A percentile compares a stretch with the other conserved stretches of the same genome.
These are phyloP conservation scores for Acanthornis magna DNA, from an alignment of 2,797 vertebrate species.

Conservation along the genomic window DNA sequence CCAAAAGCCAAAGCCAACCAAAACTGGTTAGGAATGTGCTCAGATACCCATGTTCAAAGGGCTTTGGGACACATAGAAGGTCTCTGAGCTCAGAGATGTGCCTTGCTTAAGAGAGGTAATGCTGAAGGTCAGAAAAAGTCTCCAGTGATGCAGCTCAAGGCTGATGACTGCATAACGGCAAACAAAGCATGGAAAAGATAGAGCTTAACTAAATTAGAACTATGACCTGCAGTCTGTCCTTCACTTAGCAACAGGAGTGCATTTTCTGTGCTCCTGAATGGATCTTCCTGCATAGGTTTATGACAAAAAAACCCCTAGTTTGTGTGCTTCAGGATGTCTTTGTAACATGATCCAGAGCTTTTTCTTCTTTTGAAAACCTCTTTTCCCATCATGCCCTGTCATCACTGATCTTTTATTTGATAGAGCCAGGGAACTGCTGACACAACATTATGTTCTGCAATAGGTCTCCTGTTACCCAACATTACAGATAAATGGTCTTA, in stretches of 20 bases:
- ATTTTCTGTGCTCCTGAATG: not conserved
- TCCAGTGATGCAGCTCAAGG: not conserved
- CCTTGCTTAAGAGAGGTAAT: not conserved
- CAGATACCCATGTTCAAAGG: not conserved
- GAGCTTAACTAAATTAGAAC: not conserved
- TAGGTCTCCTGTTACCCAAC: not conserved
- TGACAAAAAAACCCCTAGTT: fast-evolving
- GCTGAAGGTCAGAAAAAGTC: not conserved
- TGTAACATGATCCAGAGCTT: not conserved
- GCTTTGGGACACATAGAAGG: not conserved
- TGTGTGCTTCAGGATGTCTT: not conserved
- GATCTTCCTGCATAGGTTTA: not conserved
- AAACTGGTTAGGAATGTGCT: not conserved
- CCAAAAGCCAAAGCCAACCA: not conserved
- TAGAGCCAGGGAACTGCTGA: not conserved
- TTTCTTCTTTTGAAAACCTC: not conserved
- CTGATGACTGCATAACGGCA: not conserved
- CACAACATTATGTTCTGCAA: not conserved
- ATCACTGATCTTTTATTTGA: not conserved
- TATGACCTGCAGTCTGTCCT: not conserved
- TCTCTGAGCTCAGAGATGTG: not conserved
- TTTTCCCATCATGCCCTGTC: not conserved
- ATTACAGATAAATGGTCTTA: not conserved
- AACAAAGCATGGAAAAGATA: not conserved
- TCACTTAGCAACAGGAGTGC: not conserved